Percentiles rank a stretch among this genome's conserved stretches.
Evolutionary conservation across 1,140 invertebrate species (phyloP).

Genomic region (Wiebesia pumilae): DNA sequence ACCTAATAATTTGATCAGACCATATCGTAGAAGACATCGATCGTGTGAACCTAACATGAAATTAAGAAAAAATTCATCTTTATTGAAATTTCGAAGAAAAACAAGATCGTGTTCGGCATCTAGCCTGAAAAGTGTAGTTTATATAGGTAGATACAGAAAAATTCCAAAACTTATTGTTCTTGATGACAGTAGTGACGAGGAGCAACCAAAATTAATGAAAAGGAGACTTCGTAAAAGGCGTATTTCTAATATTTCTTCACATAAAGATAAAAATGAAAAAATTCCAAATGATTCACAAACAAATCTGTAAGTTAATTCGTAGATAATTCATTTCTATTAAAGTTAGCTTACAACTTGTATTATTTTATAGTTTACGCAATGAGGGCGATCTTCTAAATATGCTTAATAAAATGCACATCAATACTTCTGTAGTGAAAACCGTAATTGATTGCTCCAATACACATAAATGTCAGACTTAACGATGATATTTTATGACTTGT

Average conservation of each 20-base stretch:
- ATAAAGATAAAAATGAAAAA: neutral
- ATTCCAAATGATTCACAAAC: neutral
- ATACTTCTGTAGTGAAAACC: neutral
- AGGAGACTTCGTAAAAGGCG: conserved; percentile 24
- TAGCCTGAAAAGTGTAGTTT: conserved; percentile 57
- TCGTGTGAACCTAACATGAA: conserved; percentile 17
- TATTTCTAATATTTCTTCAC: neutral
- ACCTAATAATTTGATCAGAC: neutral
- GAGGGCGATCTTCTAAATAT: conserved; percentile 20
- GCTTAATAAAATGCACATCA: conserved; percentile 33
- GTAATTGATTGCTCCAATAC: neutral
- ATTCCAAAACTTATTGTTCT: conserved; percentile 60
- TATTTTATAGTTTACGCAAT: conserved; percentile 22
- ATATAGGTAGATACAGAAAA: conserved; percentile 60
- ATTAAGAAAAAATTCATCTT: neutral
- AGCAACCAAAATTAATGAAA: neutral
- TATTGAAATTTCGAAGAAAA: neutral
- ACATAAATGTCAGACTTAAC: neutral
- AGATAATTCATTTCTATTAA: neutral
- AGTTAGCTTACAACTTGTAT: neutral
- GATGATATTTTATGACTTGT: neutral
- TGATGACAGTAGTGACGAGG: conserved; percentile 55
- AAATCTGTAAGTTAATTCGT: neutral
- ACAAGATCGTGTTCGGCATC: conserved; percentile 6
- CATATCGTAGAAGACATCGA: conserved; percentile 12